Conservation (phyloP, 1,140 invertebrate species). For the Musca domestica region DNA sequence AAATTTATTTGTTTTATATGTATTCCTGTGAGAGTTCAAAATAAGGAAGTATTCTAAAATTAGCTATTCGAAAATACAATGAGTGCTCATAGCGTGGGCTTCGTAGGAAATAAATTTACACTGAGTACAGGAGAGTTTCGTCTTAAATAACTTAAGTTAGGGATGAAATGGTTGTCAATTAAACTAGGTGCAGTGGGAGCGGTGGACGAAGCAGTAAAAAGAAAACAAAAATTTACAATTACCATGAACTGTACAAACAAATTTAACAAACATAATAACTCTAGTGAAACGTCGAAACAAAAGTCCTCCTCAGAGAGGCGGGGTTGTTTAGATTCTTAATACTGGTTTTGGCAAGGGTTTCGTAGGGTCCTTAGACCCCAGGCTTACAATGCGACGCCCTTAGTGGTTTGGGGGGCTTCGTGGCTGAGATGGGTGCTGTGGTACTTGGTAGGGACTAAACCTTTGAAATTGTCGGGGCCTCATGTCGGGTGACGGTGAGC, state of each 20-base stretch:
- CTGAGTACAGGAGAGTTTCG: background rate
- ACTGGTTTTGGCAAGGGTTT: constrained; percentile 17
- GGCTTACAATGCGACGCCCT: background rate
- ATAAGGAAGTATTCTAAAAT: too few relatives aligned
- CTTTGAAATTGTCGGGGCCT: constrained; percentile 50
- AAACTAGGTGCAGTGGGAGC: background rate
- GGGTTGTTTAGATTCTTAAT: background rate
- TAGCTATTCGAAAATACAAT: too few relatives aligned
- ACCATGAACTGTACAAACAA: constrained; percentile 1
- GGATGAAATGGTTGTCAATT: background rate
- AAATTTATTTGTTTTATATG: too few relatives aligned
- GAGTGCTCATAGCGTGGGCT: background rate
- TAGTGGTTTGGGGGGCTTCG: constrained; percentile 8
- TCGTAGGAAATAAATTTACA: too few relatives aligned
- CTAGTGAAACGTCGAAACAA: background rate
- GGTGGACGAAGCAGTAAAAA: too few relatives aligned
- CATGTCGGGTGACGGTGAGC: constrained; percentile 53
- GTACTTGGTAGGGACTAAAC: constrained; percentile 51
- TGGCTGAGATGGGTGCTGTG: constrained; percentile 28
- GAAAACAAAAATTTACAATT: constrained; percentile 8
- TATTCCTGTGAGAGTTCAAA: too few relatives aligned
- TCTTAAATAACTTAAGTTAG: background rate
- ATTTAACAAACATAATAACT: constrained; percentile 4
- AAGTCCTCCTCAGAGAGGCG: background rate
- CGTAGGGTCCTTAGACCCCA: background rate